These are phyloP conservation scores for Palloptera scutellata DNA, from an alignment of 2,888 invertebrate species.

Conservation along the genomic window DNA sequence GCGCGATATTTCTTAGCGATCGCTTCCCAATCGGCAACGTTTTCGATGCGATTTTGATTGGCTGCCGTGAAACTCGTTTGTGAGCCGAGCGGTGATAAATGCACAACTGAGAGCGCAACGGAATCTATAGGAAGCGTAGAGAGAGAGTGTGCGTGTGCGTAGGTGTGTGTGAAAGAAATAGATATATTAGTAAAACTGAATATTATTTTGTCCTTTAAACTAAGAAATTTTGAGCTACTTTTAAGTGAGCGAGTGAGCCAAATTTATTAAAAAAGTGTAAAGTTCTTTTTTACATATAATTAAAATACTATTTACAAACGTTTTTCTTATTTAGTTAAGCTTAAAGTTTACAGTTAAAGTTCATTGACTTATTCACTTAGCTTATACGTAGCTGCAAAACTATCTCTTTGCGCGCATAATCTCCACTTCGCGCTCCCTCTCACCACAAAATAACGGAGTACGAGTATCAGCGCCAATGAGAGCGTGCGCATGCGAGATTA, in stretches of 20 bases:
- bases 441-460: not conserved
- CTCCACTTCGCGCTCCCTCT: constrained; percentile 38
- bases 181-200: constrained; percentile 26
- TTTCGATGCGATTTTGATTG: constrained; percentile 80
- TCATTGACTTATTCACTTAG: constrained; percentile 42
- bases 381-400: constrained; percentile 47
- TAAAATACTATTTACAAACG: not conserved
- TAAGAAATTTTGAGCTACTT: constrained; percentile 52
- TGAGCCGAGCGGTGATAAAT: constrained; percentile 83
- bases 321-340: constrained; percentile 1
- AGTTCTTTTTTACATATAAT: not conserved
- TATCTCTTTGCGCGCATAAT: constrained; percentile 36
- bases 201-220: constrained; percentile 36
- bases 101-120: constrained; percentile 79
- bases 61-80: constrained; percentile 82
- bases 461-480: not conserved
- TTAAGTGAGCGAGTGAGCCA: constrained; percentile 30
- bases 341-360: constrained; percentile 17
- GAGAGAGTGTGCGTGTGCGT: not conserved
- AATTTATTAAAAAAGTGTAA: constrained; percentile 12
- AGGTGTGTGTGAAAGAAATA: not conserved
- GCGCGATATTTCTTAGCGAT: constrained; percentile 89
- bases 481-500: too few species aligned
- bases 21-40: constrained; percentile 89
- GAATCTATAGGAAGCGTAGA: constrained; percentile 68